These are phyloP conservation scores for Ctenicera cuprea DNA, from an alignment of 2,888 invertebrate species.

Conservation along the genomic window DNA sequence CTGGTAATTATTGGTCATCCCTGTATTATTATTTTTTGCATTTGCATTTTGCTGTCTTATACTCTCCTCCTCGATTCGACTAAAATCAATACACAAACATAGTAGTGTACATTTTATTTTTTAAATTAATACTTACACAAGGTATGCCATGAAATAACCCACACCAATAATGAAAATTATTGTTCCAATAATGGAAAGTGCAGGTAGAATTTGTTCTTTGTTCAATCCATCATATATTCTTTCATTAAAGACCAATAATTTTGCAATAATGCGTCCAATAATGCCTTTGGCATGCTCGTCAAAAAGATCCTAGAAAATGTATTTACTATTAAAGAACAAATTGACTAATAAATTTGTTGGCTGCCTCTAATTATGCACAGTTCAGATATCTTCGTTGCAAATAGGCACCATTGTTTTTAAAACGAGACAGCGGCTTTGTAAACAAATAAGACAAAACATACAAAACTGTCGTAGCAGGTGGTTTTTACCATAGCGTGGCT, in stretches of 20 bases:
- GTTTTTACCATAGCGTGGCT: too few species aligned
- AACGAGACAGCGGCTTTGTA: too few species aligned
- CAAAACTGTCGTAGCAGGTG: too few species aligned
- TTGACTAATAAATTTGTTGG: too few species aligned
- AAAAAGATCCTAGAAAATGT: slow-evolving; percentile 78
- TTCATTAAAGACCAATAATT: slow-evolving; percentile 81
- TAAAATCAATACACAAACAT: slow-evolving; percentile 59
- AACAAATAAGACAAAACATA: too few species aligned
- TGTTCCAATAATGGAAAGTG: slow-evolving; percentile 85
- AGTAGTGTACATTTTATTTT: too few species aligned
- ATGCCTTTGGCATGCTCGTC: slow-evolving; percentile 87
- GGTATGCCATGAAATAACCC: slow-evolving; percentile 90
- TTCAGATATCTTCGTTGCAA: too few species aligned
- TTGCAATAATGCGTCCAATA: slow-evolving; percentile 81
- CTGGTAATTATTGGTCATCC: slow-evolving; percentile 64
- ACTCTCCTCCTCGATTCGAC: slow-evolving; percentile 78
- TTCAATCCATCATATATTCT: slow-evolving; percentile 83
- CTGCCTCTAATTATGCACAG: too few species aligned
- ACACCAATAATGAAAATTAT: slow-evolving; percentile 85
- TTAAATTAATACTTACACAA: slow-evolving; percentile 77
- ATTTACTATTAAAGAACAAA: too few species aligned
- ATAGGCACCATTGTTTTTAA: too few species aligned
- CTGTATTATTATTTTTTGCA: slow-evolving; percentile 69
- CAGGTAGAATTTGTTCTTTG: slow-evolving; percentile 86
- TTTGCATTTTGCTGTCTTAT: slow-evolving; percentile 75